Evolutionary conservation across 2,797 vertebrate species (phyloP).

Genomic region (Eupleurogrammus muticus): DNA sequence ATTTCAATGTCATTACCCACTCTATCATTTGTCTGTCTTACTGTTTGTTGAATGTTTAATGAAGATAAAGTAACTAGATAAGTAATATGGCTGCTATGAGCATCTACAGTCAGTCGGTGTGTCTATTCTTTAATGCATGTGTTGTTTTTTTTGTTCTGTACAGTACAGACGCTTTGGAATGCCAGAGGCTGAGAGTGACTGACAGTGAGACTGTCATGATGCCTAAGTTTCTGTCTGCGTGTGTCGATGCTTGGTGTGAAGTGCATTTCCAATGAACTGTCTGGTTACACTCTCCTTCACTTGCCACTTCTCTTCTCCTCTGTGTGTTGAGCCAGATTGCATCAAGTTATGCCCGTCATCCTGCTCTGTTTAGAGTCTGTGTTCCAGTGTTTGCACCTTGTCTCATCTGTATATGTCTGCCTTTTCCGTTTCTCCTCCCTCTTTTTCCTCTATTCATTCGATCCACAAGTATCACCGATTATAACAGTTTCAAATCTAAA

Average conservation of each 20-base stretch:
- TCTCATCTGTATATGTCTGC: conserved; percentile 20
- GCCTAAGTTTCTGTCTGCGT: conserved; percentile 16
- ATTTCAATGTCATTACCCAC: too few relatives aligned
- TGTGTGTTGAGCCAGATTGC: conserved; percentile 24
- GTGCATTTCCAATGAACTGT: conserved; percentile 48
- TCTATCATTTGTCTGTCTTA: too few relatives aligned
- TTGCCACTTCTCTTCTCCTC: conserved; percentile 1
- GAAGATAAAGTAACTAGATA: too few relatives aligned
- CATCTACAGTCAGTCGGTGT: too few relatives aligned
- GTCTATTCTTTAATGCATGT: too few relatives aligned
- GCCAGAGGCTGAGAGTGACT: conserved; percentile 28
- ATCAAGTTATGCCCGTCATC: conserved; percentile 19
- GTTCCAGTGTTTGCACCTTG: conserved; percentile 2
- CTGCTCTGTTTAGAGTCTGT: conserved; percentile 21
- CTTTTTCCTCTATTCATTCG: not conserved
- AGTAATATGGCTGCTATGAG: too few relatives aligned
- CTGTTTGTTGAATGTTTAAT: too few relatives aligned
- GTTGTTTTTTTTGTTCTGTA: not conserved
- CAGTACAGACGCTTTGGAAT: conserved; percentile 16
- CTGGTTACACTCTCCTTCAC: conserved; percentile 11
- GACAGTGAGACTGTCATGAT: conserved; percentile 30
- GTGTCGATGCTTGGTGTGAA: conserved; percentile 18
- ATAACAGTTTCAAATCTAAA: too few relatives aligned
- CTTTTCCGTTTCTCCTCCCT: conserved; percentile 1
- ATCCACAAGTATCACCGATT: not conserved